Conservation (phyloP, 2,113 vertebrate genomes). For the Platysteira castanea region DNA sequence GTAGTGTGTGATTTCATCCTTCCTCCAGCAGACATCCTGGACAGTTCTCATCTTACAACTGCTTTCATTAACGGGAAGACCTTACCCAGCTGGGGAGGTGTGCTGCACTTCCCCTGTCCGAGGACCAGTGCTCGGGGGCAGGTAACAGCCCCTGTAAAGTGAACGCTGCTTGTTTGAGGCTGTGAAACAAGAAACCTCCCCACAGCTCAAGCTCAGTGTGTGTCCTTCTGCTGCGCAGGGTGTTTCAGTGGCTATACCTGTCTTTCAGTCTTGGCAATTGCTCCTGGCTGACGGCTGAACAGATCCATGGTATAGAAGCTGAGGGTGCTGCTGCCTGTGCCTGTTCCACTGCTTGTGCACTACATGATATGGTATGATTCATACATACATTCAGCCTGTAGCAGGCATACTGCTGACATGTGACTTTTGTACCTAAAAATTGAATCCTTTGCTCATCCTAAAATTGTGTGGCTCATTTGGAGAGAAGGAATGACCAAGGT, state of each 20-base stretch:
- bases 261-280: not conserved
- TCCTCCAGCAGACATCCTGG: not conserved
- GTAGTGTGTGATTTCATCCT: not conserved
- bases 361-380: not conserved
- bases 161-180: not conserved
- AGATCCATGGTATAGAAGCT: not conserved
- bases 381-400: not conserved
- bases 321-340: not conserved
- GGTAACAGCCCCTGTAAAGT: not conserved
- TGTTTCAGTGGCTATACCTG: not conserved
- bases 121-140: not conserved
- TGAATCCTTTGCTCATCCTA: not conserved
- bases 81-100: not conserved
- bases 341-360: not conserved
- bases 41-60: not conserved
- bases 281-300: not conserved
- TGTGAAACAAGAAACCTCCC: not conserved
- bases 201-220: not conserved
- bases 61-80: not conserved
- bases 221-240: not conserved
- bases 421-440: not conserved
- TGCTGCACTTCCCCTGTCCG: not conserved
- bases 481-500: not conserved
- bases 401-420: not conserved
- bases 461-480: not conserved